phyloP scores from a whole-genome alignment of 2,888 invertebrate species.

The Sepioteuthis lessoniana region DNA sequence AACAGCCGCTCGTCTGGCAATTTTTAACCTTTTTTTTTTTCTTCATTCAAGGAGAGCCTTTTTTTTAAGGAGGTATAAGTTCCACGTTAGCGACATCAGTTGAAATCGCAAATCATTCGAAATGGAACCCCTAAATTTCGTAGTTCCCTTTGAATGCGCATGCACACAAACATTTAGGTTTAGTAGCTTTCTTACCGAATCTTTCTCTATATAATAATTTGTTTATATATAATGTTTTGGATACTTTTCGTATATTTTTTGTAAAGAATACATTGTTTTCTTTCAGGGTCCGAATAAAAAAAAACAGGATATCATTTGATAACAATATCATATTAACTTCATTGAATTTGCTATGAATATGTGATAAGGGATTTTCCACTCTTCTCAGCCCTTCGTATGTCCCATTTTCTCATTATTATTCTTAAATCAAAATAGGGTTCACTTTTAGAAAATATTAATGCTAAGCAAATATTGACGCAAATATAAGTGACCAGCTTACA shows the following conservation, averaged over 20 bases:
- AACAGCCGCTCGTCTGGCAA: not conserved
- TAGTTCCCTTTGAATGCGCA: not conserved
- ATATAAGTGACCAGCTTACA: not conserved
- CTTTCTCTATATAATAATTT: too few relatives aligned
- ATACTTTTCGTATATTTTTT: too few relatives aligned
- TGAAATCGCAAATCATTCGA: constrained; percentile 33
- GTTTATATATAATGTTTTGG: too few relatives aligned
- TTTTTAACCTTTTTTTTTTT: not conserved
- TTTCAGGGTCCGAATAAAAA: too few relatives aligned
- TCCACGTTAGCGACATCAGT: not conserved
- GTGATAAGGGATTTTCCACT: too few relatives aligned
- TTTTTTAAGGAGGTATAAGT: not conserved
- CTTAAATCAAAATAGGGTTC: too few relatives aligned
- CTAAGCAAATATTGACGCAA: not conserved
- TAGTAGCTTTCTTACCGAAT: not conserved
- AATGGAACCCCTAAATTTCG: constrained; percentile 1
- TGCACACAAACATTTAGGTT: not conserved
- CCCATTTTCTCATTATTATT: too few relatives aligned
- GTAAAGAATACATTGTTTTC: too few relatives aligned
- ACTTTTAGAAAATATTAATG: not conserved
- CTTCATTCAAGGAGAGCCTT: not conserved
- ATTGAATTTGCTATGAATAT: too few relatives aligned
- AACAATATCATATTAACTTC: too few relatives aligned
- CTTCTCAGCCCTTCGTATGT: too few relatives aligned
- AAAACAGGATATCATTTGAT: too few relatives aligned